Evolutionary conservation across 2,797 vertebrate genomes (phyloP), one percentile per base, ranked within the genome.

Genomic region (Gymnothorax reevesii): DNA sequence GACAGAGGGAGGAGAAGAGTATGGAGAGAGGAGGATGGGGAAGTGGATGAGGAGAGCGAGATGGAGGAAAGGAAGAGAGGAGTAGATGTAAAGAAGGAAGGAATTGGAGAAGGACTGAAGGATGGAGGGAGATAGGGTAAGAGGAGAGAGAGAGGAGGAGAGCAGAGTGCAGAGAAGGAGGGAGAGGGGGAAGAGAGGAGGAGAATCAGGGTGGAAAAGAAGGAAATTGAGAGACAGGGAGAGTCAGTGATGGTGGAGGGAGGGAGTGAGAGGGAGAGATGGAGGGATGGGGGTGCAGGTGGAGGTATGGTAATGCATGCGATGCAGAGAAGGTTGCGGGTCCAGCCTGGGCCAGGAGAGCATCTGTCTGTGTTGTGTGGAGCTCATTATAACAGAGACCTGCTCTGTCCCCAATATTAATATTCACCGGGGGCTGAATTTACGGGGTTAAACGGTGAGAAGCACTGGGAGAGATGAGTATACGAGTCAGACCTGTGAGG

Each of bases 361-460:
- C 93, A 94, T 90, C 93, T 94, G 94, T 89, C 92, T 92, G 84
- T 90, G 87, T 89, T 88, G 83, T 83, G 90, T 83, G 90, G 88
- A 88, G 86, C 92, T 95, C 92, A 93, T 94, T 95, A 95, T 90
- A 94, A 88, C 89, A 89, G 91, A 84, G 66, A 42, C 92, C 82
- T 87, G 86, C 71, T 54, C 90, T 90, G 89, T 89, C 83, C 83
- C 79, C 88, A 93, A 94, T 93, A 86, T 91, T 92, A 93, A 94
- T 93, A 86, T 91, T 92, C 93, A 93, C 92, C 90, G 10, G 80
- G 73, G 71, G 49, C 2, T 80, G 7, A 20, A 7, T 57, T 55
- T 82, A 20, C 57, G 49, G 52, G 57, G 25, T 57, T 22, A 82
- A 27, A 15, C 4, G 13, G 25, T 12, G 17, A 57, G 10, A 57